Percentiles rank a stretch among this genome's conserved stretches.
phyloP scores from a whole-genome alignment of 2,888 invertebrate genomes.

The Pristionchus mayeri region DNA sequence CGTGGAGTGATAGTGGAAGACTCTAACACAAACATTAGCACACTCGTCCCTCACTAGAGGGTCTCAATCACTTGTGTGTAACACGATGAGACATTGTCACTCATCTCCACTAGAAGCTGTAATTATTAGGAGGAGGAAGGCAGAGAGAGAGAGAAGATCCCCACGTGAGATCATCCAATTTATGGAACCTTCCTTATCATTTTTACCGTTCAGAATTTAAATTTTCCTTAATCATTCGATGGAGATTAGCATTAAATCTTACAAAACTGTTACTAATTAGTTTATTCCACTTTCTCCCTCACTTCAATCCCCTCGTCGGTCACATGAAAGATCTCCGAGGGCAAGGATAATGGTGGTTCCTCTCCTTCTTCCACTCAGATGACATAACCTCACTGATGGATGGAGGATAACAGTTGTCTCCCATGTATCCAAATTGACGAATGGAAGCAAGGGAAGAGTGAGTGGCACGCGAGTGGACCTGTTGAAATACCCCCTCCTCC shows the following conservation, averaged over 20 bases:
- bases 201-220: neutral
- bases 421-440: constrained; percentile 23
- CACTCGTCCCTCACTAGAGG: neutral
- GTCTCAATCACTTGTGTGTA: constrained; percentile 33
- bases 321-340: neutral
- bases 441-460: constrained; percentile 11
- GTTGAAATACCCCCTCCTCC: neutral
- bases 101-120: constrained; percentile 12
- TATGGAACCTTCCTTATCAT: neutral
- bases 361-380: neutral
- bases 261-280: neutral
- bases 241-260: neutral
- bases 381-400: constrained; percentile 1
- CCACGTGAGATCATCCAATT: neutral
- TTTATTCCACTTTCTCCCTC: neutral
- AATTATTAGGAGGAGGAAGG: constrained; percentile 4
- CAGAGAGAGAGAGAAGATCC: neutral
- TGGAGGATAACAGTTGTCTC: constrained; percentile 18
- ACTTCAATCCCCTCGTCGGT: neutral
- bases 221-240: neutral
- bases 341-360: neutral
- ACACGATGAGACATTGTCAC: constrained; percentile 29
- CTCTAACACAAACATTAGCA: constrained; percentile 46
- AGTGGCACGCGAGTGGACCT: constrained; percentile 4
- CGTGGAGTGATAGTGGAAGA: constrained; percentile 44